Percentiles rank a stretch among this genome's conserved stretches.
phyloP scores from a whole-genome alignment of 1,140 invertebrate species.

The Oreohelix idahoensis region DNA sequence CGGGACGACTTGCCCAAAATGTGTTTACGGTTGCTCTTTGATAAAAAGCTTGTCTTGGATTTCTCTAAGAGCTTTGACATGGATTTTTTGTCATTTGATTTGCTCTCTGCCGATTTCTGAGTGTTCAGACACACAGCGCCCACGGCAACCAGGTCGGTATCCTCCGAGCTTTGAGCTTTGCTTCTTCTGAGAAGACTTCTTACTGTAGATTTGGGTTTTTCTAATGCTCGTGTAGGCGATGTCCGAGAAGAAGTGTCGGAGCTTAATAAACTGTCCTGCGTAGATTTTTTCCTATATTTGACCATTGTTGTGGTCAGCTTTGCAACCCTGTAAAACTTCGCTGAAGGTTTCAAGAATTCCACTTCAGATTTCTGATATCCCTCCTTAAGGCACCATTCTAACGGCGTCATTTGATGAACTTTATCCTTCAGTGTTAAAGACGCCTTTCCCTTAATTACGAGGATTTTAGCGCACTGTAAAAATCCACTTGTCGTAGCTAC shows the following conservation, averaged over 20 bases:
- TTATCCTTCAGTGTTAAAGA: conserved; percentile 55
- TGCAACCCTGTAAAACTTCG: conserved; percentile 43
- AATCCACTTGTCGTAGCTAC: conserved; percentile 63
- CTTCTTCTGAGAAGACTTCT: conserved; percentile 20
- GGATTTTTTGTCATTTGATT: neutral
- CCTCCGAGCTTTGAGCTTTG: neutral
- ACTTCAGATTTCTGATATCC: conserved; percentile 48
- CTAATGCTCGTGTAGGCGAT: neutral
- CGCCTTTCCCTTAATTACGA: conserved; percentile 64
- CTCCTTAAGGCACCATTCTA: conserved; percentile 51
- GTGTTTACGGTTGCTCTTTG: neutral
- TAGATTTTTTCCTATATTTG: conserved; percentile 36
- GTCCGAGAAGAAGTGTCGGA: neutral
- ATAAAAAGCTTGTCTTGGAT: neutral
- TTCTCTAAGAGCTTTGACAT: neutral
- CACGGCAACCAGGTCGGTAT: neutral
- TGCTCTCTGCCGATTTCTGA: neutral
- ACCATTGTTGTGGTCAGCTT: conserved; percentile 44
- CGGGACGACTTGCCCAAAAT: neutral
- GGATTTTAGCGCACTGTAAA: conserved; percentile 65
- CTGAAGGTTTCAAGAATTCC: conserved; percentile 40
- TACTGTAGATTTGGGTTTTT: conserved; percentile 25
- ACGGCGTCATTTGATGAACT: conserved; percentile 49
- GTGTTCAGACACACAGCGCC: neutral
- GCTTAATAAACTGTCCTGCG: neutral